Evolutionary conservation across 2,888 invertebrate genomes (phyloP).

Genomic region (Dione vanillae): DNA sequence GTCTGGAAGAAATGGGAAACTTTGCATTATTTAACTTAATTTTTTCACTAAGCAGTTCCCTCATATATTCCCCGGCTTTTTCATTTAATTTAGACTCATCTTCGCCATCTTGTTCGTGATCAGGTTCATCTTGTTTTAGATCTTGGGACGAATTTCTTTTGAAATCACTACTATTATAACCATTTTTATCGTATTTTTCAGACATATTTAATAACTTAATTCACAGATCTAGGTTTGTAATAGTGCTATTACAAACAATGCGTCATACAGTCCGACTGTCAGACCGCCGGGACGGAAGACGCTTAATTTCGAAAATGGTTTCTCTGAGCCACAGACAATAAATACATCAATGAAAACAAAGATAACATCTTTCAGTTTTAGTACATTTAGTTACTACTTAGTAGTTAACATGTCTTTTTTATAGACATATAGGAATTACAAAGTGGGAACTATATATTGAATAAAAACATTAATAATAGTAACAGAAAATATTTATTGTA

Average conservation of each 20-base stretch:
- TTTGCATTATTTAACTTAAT: slow-evolving; percentile 86
- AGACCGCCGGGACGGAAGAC: slow-evolving; percentile 23
- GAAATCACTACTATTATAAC: slow-evolving; percentile 78
- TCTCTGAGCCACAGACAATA: not conserved
- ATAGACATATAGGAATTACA: not conserved
- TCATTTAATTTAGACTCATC: slow-evolving; percentile 85
- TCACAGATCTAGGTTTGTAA: slow-evolving; percentile 24
- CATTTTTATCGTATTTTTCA: slow-evolving; percentile 75
- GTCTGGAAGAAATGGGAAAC: slow-evolving; percentile 87
- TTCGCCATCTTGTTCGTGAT: slow-evolving; percentile 81
- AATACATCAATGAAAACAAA: not conserved
- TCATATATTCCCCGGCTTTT: slow-evolving; percentile 91
- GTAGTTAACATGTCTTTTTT: too few relatives aligned
- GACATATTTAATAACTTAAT: slow-evolving; percentile 55
- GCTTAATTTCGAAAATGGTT: slow-evolving; percentile 12
- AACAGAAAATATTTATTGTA: slow-evolving; percentile 4
- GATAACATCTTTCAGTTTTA: too few relatives aligned
- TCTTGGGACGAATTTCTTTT: slow-evolving; percentile 73
- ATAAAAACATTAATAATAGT: not conserved
- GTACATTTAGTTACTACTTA: too few relatives aligned
- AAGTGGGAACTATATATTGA: not conserved
- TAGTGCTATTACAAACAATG: slow-evolving; percentile 28
- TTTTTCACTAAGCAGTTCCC: slow-evolving; percentile 89
- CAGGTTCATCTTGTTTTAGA: slow-evolving; percentile 47
- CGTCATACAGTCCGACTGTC: slow-evolving; percentile 19